Percentiles rank a stretch among this genome's conserved stretches.
Conservation (phyloP, 2,113 vertebrate species). For the Gallinago jamesoni region DNA sequence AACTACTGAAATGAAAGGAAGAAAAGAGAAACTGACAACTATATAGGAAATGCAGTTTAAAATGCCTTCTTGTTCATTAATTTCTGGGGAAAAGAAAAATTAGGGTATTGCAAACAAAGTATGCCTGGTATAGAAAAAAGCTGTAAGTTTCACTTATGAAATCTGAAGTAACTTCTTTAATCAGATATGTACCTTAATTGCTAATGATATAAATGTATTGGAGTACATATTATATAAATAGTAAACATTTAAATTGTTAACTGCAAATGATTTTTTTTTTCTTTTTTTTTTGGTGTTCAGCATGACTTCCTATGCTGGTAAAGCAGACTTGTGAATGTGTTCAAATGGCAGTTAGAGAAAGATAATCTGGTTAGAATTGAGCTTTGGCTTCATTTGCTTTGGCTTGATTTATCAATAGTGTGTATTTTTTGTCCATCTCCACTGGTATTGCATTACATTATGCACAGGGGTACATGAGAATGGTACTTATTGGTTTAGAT, state of each 20-base stretch:
- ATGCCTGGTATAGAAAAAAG: slow-evolving; percentile 12
- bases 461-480: neutral
- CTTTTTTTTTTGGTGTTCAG: neutral
- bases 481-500: neutral
- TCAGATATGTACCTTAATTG: neutral
- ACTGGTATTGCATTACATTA: neutral
- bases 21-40: slow-evolving; percentile 24
- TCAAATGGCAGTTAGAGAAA: neutral
- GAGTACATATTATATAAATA: neutral
- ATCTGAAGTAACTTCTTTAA: slow-evolving; percentile 4
- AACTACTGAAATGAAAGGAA: slow-evolving; percentile 32
- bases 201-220: neutral
- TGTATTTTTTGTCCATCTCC: neutral
- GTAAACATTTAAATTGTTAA: neutral
- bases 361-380: neutral
- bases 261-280: neutral
- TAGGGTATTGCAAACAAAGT: slow-evolving; percentile 24
- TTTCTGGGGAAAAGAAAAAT: slow-evolving; percentile 40
- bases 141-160: slow-evolving; percentile 42
- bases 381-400: neutral
- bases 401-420: neutral
- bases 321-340: neutral
- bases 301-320: neutral
- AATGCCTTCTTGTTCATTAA: slow-evolving; percentile 39
- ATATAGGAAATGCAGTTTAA: slow-evolving; percentile 17